These are phyloP conservation scores for Drosophila bunnanda DNA, from an alignment of 2,888 invertebrate genomes.

Conservation along the genomic window DNA sequence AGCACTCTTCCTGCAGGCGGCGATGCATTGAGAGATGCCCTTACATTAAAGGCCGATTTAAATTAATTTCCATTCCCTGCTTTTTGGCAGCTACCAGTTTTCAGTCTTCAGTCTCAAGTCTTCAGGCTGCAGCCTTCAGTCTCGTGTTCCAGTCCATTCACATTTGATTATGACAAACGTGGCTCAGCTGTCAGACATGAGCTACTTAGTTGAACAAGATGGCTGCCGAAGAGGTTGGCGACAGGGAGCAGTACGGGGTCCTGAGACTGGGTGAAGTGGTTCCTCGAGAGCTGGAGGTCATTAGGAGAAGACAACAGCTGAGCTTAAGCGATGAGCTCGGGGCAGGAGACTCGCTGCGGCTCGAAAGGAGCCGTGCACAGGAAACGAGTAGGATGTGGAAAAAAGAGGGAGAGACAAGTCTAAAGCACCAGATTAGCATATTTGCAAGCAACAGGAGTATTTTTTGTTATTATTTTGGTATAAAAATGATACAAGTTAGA, in stretches of 20 bases:
- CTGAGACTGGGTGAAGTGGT: conserved; percentile 40
- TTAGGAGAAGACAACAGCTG: conserved; percentile 80
- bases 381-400: conserved; percentile 8
- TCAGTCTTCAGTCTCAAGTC: conserved; percentile 22
- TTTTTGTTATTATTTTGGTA: neutral
- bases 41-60: conserved; percentile 85
- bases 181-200: conserved; percentile 80
- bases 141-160: conserved; percentile 59
- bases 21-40: conserved; percentile 83
- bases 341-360: conserved; percentile 37
- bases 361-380: conserved; percentile 24
- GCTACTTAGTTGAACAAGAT: conserved; percentile 72
- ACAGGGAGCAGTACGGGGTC: neutral
- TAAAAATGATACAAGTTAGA: neutral
- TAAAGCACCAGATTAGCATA: neutral
- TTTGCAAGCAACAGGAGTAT: neutral
- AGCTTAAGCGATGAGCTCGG: conserved; percentile 67
- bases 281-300: conserved; percentile 55
- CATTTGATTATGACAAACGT: conserved; percentile 83
- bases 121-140: conserved; percentile 30
- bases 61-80: conserved; percentile 84
- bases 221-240: conserved; percentile 46
- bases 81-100: conserved; percentile 63
- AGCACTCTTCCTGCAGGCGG: conserved; percentile 42
- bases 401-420: neutral